Base-by-base conservation (phyloP, 2,113 vertebrate genomes). In the Cottus gobio region DNA sequence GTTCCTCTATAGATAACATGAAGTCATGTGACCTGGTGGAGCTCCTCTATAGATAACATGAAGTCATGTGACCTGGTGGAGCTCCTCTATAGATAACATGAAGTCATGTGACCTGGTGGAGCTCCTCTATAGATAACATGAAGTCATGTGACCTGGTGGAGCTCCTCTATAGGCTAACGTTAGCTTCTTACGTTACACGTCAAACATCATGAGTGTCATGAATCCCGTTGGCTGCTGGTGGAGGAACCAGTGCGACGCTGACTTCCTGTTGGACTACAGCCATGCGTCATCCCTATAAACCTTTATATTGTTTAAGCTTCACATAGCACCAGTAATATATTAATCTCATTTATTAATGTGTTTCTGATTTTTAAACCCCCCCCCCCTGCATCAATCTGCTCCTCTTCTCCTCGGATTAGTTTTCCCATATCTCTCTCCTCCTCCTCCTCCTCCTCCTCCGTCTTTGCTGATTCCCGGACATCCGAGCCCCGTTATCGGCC, bases 401-500 rank as follows among this genome's bases (percentile, higher is more conserved):
- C 57, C 24, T 68, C 64, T 7, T 37, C 44, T 60, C 24, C 48
- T 75, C 13, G 65, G 57, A 80, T 69, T 85, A 87, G 71, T 69
- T 64, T 60, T 69, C 28, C 75, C 42, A 22, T 61, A 72, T 57
- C 72, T 54, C 34, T 46, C 64, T 34, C 52, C 67, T 11, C 37
- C 9, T 39, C 37, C 39, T 42, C 39, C 12, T 39, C 39, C 39
- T 42, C 39, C 12, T 42, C 39, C 12, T 42, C 39, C 73, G 20
- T 84, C 82, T 28, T 50, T 50, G 75, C 77, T 69, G 73, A 82
- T 70, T 26, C n/a, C 37, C 73, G 7, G 58, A 77, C 73, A 64
- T 72, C 70, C 62, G 26, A 71, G 54, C 42, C 57, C 82, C 61
- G 83, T 80, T 83, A 64, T 50, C 16, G 75, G 75, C 73, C 68